Base-by-base conservation (phyloP, 2,888 invertebrate genomes). In the Dastarcus helophoroides region DNA sequence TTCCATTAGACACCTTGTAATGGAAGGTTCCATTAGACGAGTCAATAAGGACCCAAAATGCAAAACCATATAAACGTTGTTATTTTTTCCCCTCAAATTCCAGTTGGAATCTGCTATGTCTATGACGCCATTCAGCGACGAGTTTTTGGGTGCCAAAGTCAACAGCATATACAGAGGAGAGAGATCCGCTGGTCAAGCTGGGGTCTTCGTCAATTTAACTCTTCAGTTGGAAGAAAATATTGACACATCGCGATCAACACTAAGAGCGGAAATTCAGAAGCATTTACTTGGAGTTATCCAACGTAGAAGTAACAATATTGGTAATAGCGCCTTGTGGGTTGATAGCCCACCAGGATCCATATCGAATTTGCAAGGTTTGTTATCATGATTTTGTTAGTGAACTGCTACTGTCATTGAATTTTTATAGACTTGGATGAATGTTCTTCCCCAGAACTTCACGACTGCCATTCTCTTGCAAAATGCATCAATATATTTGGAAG, bases 81-180 rank as follows among this genome's bases (percentile, higher is more conserved):
- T n/a, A n/a, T n/a, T n/a, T n/a, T n/a, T 27, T 29, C 24, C 13
- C 39, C 24, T 31, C 27, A 34, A 35, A 33, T 51, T 54, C 6
- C 56, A 90, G 89, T 73, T 91, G 52, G 86, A 88, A 58, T 88
- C 89, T 0, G 84, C 89, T 1, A 84, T 91, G 73, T 83, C 85
- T 0, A 86, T 89, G 82, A 90, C 90, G 1, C 85, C 86, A 0
- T 84, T 88, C 52, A 84, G 86, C 0, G 82, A 85, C 47, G 82
- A 84, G 47, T 90, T 86, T 56, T 73, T 90, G 54, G 79, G 81
- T 22, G 77, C 83, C 1, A 69, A 73, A 31, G 77, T 91, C 1
- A 89, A 88, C 54, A 73, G 74, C 8, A 75, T 90, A 5, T 84
- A 83, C 52, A 67, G 73, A 7, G 80, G 79, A 0, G 80, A 82